These are phyloP conservation scores for Zaprionus africanus DNA, from an alignment of 1,140 invertebrate species.

Conservation along the genomic window DNA sequence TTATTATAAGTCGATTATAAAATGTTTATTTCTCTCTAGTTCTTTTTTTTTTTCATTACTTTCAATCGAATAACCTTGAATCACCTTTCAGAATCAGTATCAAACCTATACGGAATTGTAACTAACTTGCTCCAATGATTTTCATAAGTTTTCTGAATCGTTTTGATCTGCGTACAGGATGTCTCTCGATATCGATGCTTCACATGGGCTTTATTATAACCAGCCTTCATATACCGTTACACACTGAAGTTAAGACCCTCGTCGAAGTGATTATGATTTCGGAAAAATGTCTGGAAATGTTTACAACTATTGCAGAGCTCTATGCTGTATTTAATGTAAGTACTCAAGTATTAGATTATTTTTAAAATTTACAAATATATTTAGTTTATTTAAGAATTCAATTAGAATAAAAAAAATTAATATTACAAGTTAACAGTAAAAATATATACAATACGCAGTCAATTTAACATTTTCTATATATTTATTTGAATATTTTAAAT, in stretches of 20 bases:
- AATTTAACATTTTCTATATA: not conserved
- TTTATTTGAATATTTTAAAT: not conserved
- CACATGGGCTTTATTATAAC: conserved; percentile 6
- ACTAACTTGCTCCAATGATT: conserved; percentile 1
- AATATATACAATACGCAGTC: not conserved
- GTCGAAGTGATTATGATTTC: no score
- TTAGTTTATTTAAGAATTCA: no score
- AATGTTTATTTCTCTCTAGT: not conserved
- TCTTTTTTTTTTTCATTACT: not conserved
- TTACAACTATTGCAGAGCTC: not conserved
- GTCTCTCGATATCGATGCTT: not conserved
- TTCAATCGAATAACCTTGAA: not conserved
- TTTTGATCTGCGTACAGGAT: conserved; percentile 30
- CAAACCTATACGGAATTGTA: not conserved
- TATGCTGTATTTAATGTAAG: not conserved
- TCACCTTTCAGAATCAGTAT: not conserved
- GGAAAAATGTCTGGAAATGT: not conserved
- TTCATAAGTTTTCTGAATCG: conserved; percentile 25
- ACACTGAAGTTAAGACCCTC: accelerated
- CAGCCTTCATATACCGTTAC: not conserved
- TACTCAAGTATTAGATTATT: not conserved
- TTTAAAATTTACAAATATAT: no score
- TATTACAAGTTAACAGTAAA: no score
- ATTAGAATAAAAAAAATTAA: no score
- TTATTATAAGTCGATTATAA: no score